phyloP scores from a whole-genome alignment of 2,797 vertebrate species.

The Xiphophorus birchmanni region DNA sequence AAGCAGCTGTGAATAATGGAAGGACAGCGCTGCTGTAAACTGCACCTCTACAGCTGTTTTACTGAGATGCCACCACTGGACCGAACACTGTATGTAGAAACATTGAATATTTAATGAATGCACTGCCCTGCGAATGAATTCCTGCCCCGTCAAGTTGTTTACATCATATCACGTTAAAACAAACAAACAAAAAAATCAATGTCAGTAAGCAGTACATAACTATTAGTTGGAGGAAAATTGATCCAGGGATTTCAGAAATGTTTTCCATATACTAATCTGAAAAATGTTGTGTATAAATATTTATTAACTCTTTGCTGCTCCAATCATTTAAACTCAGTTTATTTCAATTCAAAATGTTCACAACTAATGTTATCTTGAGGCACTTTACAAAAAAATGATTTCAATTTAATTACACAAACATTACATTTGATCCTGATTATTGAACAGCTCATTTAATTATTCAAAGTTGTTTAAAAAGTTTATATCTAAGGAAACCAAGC shows the following conservation, averaged over 20 bases:
- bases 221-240: neutral
- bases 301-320: neutral
- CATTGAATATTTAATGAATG: neutral
- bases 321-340: too few relatives aligned
- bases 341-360: too few relatives aligned
- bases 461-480: too few relatives aligned
- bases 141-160: neutral
- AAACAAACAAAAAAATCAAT: neutral
- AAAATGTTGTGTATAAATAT: neutral
- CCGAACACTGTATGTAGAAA: neutral
- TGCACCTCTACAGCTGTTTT: neutral
- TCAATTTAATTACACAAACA: too few relatives aligned
- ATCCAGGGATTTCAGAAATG: neutral
- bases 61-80: neutral
- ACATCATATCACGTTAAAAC: neutral
- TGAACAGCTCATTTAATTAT: too few relatives aligned
- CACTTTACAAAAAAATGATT: too few relatives aligned
- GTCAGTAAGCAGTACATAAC: neutral
- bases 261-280: neutral
- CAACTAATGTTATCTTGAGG: too few relatives aligned
- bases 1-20: conserved; percentile 1
- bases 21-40: neutral
- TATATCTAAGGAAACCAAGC: too few relatives aligned
- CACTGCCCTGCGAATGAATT: neutral
- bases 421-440: too few relatives aligned